Evolutionary conservation across 2,113 vertebrate species (phyloP).

Genomic region (Melanostigma gelatinosum): DNA sequence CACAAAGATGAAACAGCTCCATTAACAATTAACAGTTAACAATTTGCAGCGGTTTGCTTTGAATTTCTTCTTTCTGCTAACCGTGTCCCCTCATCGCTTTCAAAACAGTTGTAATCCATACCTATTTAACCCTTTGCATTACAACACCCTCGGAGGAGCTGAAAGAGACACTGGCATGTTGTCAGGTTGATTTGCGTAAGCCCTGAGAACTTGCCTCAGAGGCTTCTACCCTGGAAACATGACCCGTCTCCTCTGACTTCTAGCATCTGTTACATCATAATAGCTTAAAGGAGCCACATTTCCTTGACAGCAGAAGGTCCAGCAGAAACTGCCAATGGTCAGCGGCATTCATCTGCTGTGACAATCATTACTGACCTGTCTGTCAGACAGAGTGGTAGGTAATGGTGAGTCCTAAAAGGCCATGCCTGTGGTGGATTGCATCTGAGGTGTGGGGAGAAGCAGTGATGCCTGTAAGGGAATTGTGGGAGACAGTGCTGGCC

Average conservation of each 20-base stretch:
- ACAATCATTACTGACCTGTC: constrained; percentile 66
- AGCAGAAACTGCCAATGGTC: constrained; percentile 42
- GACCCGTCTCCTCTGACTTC: constrained; percentile 39
- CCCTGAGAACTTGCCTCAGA: constrained; percentile 18
- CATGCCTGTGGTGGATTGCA: constrained; percentile 18
- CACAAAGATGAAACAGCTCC: neutral
- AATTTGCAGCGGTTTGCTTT: neutral
- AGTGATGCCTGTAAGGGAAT: constrained; percentile 7
- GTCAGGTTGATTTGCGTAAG: constrained; percentile 56
- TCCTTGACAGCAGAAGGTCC: constrained; percentile 56
- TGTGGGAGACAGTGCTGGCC: constrained; percentile 34
- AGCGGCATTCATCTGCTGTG: constrained; percentile 56
- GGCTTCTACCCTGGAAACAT: constrained; percentile 31
- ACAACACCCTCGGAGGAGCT: constrained; percentile 12
- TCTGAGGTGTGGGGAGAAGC: neutral
- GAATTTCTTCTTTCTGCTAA: neutral
- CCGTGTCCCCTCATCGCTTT: neutral
- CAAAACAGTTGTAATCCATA: constrained; percentile 25
- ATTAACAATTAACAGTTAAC: neutral
- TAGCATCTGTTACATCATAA: constrained; percentile 36
- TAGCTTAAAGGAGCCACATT: constrained; percentile 31
- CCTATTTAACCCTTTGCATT: constrained; percentile 31
- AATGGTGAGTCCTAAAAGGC: constrained; percentile 53
- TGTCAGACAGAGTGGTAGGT: constrained; percentile 45
- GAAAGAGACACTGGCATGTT: constrained; percentile 21